phyloP scores from a whole-genome alignment of 2,888 invertebrate species.

The Clistopyga incitator region DNA sequence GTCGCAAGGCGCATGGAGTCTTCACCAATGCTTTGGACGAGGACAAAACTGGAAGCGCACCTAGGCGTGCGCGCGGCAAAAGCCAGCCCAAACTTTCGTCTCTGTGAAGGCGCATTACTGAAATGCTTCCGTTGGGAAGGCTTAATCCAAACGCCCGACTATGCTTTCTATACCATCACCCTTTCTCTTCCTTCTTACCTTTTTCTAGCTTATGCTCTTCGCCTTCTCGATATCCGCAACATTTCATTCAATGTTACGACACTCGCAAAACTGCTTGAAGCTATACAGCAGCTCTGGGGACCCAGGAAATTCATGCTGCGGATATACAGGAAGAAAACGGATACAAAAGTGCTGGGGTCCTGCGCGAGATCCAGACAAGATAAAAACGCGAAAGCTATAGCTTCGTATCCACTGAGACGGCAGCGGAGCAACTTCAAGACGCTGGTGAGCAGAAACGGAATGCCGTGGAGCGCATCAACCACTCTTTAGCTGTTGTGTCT shows the following conservation, averaged over 20 bases:
- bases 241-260: constrained; percentile 65
- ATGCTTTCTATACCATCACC: constrained; percentile 7
- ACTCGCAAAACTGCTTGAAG: constrained; percentile 57
- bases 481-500: background rate
- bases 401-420: constrained; percentile 11
- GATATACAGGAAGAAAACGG: constrained; percentile 36
- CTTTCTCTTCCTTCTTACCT: constrained; percentile 15
- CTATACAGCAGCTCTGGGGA: constrained; percentile 20
- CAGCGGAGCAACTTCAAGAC: constrained; percentile 5
- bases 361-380: background rate
- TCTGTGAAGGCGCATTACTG: constrained; percentile 58
- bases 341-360: constrained; percentile 34
- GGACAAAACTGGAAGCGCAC: constrained; percentile 54
- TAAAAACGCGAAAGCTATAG: background rate
- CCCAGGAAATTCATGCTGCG: constrained; percentile 38
- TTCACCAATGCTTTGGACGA: constrained; percentile 61
- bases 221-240: constrained; percentile 51
- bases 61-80: constrained; percentile 50
- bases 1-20: constrained; percentile 52
- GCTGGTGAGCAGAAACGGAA: constrained; percentile 19
- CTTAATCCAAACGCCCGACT: constrained; percentile 55
- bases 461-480: background rate
- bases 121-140: constrained; percentile 62
- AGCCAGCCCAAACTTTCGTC: constrained; percentile 38
- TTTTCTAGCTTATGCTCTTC: constrained; percentile 24